Conservation (phyloP, 2,113 vertebrate species). For the Embiotoca jacksoni region DNA sequence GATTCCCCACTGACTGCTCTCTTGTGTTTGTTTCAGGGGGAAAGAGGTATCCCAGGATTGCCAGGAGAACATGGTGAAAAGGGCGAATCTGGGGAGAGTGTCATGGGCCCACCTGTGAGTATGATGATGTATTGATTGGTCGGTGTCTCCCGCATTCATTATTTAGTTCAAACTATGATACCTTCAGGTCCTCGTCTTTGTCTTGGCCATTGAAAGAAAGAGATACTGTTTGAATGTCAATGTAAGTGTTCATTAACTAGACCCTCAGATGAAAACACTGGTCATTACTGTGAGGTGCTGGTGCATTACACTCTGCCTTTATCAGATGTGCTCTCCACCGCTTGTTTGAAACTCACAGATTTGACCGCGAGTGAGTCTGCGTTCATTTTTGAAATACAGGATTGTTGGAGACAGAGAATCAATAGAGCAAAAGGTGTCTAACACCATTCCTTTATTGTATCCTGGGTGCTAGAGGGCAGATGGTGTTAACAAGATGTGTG, state of each 20-base stretch:
- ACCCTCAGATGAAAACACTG: conserved; percentile 8
- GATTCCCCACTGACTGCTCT: conserved; percentile 26
- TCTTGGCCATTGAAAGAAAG: not conserved
- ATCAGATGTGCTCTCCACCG: conserved; percentile 25
- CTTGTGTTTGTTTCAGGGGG: conserved; percentile 86
- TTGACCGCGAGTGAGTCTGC: conserved; percentile 62
- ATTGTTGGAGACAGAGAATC: conserved; percentile 73
- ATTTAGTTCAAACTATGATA: conserved; percentile 33
- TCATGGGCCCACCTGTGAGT: conserved; percentile 90
- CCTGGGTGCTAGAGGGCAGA: conserved; percentile 64
- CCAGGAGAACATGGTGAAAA: conserved; percentile 91
- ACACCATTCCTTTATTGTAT: conserved; percentile 75
- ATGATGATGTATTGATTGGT: conserved; percentile 44
- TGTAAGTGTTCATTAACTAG: conserved; percentile 40
- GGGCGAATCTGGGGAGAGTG: conserved; percentile 88
- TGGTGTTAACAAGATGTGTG: conserved; percentile 75
- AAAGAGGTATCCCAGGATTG: conserved; percentile 93
- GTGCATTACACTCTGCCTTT: not conserved
- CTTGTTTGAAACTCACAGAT: conserved; percentile 46
- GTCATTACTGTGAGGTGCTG: conserved; percentile 33
- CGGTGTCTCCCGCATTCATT: conserved; percentile 38
- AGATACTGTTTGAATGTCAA: conserved; percentile 40
- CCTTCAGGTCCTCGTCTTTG: conserved; percentile 16
- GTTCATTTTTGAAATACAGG: conserved; percentile 68
- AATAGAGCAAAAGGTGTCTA: conserved; percentile 78